Evolutionary conservation across 2,888 invertebrate genomes (phyloP), one percentile per base, ranked within the genome.

Genomic region (Alloplasta piceator): DNA sequence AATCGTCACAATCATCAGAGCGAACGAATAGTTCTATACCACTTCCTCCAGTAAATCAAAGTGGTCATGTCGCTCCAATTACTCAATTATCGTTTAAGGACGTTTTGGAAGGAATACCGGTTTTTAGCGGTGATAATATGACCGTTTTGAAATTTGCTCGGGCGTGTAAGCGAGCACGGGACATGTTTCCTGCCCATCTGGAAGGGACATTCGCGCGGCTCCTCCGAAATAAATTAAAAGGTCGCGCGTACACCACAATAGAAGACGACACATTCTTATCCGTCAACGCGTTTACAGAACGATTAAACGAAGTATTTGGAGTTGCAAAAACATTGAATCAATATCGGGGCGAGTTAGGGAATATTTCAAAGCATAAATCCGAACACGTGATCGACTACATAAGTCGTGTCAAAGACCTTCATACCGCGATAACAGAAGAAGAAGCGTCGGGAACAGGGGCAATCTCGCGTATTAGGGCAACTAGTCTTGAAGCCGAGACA

Each of bases 341-440:
- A 5, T 75, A 66, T 7, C 52, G 43, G 1, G 77, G 72, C 0
- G 76, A 80, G 36, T 26, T 76, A n/a, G 55, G 52, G 0, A 77
- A 58, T 9, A 63, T 77, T 0, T 36, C n/a, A 4, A 70, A 77
- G 16, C 9, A 16, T 1, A 52, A 0, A 36, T 7, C 61, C n/a
- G 80, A 77, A 46, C 76, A 76, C 41, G 38, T 76, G 0, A 9
- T 80, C n/a, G 70, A 76, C 6, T 73, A 73, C 56, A 77, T 77
- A 14, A 43, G 76, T 4, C 50, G 76, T 4, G 56, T 80, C 0
- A 78, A 78, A 52, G 67, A 66, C n/a, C 26, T 78, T 9, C 63
- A 63, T 10, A 9, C 16, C 10, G 63, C 63, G 0, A 48, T 71
- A 9, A 0, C 5, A 3, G 71, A 71, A 14, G 43, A 1, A 6